Base-by-base conservation (phyloP, 2,888 invertebrate species). In the Allacma fusca region DNA sequence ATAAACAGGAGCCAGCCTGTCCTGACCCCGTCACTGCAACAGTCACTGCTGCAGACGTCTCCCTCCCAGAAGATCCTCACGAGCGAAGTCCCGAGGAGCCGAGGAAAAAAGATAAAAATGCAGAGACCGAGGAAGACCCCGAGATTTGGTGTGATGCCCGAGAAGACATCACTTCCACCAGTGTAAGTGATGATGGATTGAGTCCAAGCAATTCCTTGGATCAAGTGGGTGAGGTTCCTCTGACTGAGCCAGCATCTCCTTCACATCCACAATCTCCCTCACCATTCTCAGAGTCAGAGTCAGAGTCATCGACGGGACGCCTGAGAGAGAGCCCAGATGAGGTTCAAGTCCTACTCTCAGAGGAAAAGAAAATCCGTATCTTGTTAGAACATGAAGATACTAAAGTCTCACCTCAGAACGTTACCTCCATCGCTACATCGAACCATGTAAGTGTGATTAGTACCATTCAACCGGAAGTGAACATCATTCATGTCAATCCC, bases 121-220 rank as follows among this genome's bases (percentile, higher is more conserved):
- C 0, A 40, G 75, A n/a, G n/a, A n/a, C n/a, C n/a, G n/a, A 68
- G 19, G n/a, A 57, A 26, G 59, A 76, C n/a, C 43, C 44, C 1
- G 76, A 75, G 75, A 76, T 69, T 69, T 76, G 76, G 76, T 68
- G 57, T 1, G 69, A 76, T 69, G 76, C 76, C 68, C 75, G 75
- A 26, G 76, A 76, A 29, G 76, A 76, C 50, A 19, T 50, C 5
- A 50, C n/a, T 16, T 50, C n/a, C 5, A 50, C 2, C 19, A 19
- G 50, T 21, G 28, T 50, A 16, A 76, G 44, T 69, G 24, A 29
- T 59, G 74, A 74, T 74, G 65, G 64, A 28, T 13, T 28, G 21
- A 24, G 43, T 74, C 65, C 28, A 13, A n/a, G n/a, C n/a, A 50
- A 50, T 50, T 34, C 59, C 24, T 23, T 19, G 12, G 74, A 23